Evolutionary conservation across 2,797 vertebrate species (phyloP), one percentile per base, ranked within the genome.

Genomic region (Enteromius treurensis): DNA sequence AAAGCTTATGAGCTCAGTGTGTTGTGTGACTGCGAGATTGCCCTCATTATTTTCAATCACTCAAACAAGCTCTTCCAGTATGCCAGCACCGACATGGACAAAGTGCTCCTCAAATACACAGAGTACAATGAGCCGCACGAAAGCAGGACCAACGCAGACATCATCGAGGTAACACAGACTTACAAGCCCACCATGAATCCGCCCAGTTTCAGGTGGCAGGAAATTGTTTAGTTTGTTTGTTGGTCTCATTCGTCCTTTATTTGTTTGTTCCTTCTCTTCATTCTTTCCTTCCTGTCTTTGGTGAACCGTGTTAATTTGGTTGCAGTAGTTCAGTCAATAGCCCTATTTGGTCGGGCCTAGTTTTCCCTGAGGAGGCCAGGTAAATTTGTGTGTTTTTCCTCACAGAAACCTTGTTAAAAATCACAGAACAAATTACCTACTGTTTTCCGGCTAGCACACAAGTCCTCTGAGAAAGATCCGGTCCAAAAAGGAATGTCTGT

Each of bases 31-130:
- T 99, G 98, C 0, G 98, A 99, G 96, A 99, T 99, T 0, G 98
- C 98, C 23, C 96, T 99, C 87, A 99, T 99, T 96, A 98, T 99
- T 95, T 99, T 99, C 95, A 99, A 98, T 95, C 96, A 96, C 96
- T 96, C 97, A 91, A 98, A 98, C 96, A 97, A 97, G 94, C 95
- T 99, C 87, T 99, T 99, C 86, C 97, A 99, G 91, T 99, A 98
- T 0, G 96, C 96, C 91, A 97, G 96, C 95, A 97, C 96, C 0
- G 96, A 97, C 94, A 97, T 97, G 96, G 96, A 97, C 93, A 97
- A 96, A 89, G 96, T 97, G 86, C 95, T 97, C 85, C 96, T 97
- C 87, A 97, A 97, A 85, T 97, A 97, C 92, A 97, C 96, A 0
- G 98, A 99, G 88, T 99, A 99, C 96, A 99, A 98, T 1, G 98